phyloP scores from a whole-genome alignment of 2,888 invertebrate genomes.

The Sinotaia quadrata region DNA sequence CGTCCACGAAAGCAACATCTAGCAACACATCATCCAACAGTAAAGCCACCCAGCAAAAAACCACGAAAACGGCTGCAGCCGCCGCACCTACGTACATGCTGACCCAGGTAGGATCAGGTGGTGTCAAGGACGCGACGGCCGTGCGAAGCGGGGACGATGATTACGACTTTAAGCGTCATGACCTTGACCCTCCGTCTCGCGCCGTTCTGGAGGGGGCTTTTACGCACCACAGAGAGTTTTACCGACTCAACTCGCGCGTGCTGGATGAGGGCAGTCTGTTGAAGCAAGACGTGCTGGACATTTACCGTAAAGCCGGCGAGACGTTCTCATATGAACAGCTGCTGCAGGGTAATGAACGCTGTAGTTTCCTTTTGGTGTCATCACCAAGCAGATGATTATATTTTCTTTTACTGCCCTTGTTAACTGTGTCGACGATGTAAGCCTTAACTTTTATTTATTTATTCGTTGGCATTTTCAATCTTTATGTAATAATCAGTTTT shows the following conservation, averaged over 20 bases:
- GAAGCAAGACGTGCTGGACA: constrained; percentile 58
- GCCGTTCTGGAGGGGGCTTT: constrained; percentile 54
- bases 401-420: too few relatives aligned
- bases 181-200: constrained; percentile 57
- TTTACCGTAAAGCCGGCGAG: constrained; percentile 58
- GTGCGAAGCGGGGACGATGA: constrained; percentile 34
- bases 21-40: constrained; percentile 2
- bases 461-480: too few relatives aligned
- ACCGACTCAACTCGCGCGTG: constrained; percentile 54
- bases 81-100: constrained; percentile 20
- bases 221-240: constrained; percentile 54
- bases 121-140: constrained; percentile 16
- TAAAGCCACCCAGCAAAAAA: constrained; percentile 17
- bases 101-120: constrained; percentile 18
- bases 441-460: neutral
- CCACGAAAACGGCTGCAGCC: constrained; percentile 8
- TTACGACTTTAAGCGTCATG: constrained; percentile 55
- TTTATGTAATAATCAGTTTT: too few relatives aligned
- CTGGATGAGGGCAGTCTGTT: constrained; percentile 58
- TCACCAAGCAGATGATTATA: too few relatives aligned
- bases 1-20: constrained; percentile 7
- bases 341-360: constrained; percentile 53
- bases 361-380: neutral
- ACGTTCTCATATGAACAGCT: constrained; percentile 63
- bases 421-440: too few relatives aligned